phyloP scores from a whole-genome alignment of 2,797 vertebrate species.

The Hafferia zeledoni region DNA sequence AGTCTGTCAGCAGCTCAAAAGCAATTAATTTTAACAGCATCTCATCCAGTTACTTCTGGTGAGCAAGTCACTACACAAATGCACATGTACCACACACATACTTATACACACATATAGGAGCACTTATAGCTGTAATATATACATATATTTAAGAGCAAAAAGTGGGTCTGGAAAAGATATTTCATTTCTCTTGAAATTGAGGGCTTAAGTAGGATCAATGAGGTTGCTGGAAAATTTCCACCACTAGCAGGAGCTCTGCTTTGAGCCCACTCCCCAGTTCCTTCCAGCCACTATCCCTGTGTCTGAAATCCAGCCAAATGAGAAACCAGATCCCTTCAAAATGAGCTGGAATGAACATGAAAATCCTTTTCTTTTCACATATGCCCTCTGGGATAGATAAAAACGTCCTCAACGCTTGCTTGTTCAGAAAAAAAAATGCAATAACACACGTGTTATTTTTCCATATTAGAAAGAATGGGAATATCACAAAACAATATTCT shows the following conservation, averaged over 20 bases:
- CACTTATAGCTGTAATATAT: neutral
- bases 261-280: neutral
- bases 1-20: constrained; percentile 15
- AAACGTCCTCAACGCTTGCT: constrained; percentile 3
- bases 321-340: constrained; percentile 65
- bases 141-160: neutral
- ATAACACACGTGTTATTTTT: constrained; percentile 20
- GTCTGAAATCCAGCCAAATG: constrained; percentile 22
- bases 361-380: constrained; percentile 57
- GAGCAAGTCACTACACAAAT: neutral
- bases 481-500: neutral
- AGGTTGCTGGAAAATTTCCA: constrained; percentile 16
- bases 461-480: neutral
- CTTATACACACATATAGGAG: constrained; percentile 38
- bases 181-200: constrained; percentile 51
- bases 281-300: neutral
- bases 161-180: neutral
- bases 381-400: constrained; percentile 51
- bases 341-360: constrained; percentile 56
- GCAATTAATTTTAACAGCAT: constrained; percentile 33
- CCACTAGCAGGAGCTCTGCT: constrained; percentile 42
- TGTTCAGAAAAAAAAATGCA: neutral
- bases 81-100: neutral
- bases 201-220: constrained; percentile 48
- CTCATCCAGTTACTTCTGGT: neutral